A percentile compares a stretch with the other conserved stretches of the same genome.
These are phyloP conservation scores for Scaptomyza graminum DNA, from an alignment of 1,140 invertebrate species.

Conservation along the genomic window DNA sequence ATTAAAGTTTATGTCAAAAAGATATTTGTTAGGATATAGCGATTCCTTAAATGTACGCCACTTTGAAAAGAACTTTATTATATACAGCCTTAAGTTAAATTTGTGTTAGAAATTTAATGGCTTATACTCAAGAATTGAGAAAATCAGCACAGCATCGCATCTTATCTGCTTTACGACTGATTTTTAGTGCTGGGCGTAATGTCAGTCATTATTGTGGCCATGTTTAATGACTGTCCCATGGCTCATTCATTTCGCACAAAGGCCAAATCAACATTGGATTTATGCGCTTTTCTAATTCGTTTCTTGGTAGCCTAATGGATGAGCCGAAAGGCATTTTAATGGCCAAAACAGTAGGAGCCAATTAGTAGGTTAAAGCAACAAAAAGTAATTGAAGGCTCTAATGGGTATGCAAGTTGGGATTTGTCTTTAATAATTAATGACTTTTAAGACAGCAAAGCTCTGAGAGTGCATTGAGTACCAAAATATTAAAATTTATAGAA, in stretches of 20 bases:
- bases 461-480: not conserved
- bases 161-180: slow-evolving; percentile 68
- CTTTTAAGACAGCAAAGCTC: not conserved
- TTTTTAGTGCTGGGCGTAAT: slow-evolving; percentile 67
- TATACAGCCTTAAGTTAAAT: slow-evolving; percentile 12
- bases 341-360: slow-evolving; percentile 29
- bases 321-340: slow-evolving; percentile 25
- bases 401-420: slow-evolving; percentile 22
- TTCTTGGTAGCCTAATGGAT: slow-evolving; percentile 57
- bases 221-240: slow-evolving; percentile 56
- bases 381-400: slow-evolving; percentile 35
- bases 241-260: slow-evolving; percentile 10
- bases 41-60: not conserved
- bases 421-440: slow-evolving; percentile 26
- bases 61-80: slow-evolving; percentile 17
- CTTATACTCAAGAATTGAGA: slow-evolving; percentile 31
- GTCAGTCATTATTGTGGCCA: slow-evolving; percentile 64
- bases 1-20: no score
- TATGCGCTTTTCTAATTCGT: slow-evolving; percentile 62
- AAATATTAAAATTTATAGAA: not conserved
- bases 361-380: slow-evolving; percentile 32
- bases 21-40: no score
- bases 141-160: slow-evolving; percentile 33
- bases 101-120: slow-evolving; percentile 24
- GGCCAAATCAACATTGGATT: slow-evolving; percentile 43